A percentile compares a stretch with the other conserved stretches of the same genome.
Conservation (phyloP, 2,113 vertebrate genomes). For the Lasiurus cinereus region DNA sequence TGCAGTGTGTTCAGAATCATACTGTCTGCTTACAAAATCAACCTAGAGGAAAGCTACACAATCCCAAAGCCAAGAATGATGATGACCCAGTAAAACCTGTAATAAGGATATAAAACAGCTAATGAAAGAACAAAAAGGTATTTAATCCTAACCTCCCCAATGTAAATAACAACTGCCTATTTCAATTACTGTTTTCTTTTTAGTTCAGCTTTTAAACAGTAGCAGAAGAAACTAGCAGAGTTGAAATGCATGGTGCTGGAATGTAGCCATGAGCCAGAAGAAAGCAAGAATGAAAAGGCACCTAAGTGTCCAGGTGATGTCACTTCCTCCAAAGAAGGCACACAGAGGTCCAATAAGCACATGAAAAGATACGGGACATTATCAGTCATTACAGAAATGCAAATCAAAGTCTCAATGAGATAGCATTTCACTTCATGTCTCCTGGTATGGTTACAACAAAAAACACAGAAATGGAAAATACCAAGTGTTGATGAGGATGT, state of each 20-base stretch:
- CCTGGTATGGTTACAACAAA: too few relatives aligned
- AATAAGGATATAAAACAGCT: slow-evolving; percentile 48
- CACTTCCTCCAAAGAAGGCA: not conserved
- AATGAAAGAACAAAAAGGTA: slow-evolving; percentile 63
- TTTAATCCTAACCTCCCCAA: slow-evolving; percentile 52
- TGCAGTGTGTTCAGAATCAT: not conserved
- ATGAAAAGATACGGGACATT: not conserved
- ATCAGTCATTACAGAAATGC: not conserved
- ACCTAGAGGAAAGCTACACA: slow-evolving; percentile 59
- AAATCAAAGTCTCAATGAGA: not conserved
- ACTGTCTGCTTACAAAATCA: slow-evolving; percentile 74
- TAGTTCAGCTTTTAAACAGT: slow-evolving; percentile 61
- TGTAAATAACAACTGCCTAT: slow-evolving; percentile 61
- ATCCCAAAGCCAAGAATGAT: slow-evolving; percentile 77
- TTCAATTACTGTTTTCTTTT: slow-evolving; percentile 70
- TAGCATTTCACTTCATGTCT: not conserved
- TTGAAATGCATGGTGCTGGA: slow-evolving; percentile 9
- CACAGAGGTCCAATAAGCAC: not conserved
- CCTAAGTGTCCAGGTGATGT: not conserved
- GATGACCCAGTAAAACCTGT: slow-evolving; percentile 61
- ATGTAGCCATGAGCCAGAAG: not conserved
- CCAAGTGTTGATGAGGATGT: not conserved
- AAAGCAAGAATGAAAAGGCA: not conserved
- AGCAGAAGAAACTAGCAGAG: slow-evolving; percentile 56
- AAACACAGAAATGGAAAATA: not conserved